Conservation (phyloP, 2,888 invertebrate genomes). For the Tetrapedia diversipes region DNA sequence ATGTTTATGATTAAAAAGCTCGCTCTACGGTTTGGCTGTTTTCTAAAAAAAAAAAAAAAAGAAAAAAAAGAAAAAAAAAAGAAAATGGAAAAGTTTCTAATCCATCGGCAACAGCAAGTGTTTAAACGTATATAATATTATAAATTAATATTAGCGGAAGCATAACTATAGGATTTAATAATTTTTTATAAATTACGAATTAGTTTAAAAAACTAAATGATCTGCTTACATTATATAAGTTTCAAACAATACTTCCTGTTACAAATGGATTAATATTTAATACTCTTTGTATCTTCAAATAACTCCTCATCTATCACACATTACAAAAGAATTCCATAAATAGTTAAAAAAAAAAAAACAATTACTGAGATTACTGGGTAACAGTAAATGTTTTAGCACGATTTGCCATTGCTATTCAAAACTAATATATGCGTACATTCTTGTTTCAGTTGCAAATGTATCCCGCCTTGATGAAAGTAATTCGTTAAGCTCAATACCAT, state of each 20-base stretch:
- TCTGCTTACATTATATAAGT: background rate
- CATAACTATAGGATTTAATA: background rate
- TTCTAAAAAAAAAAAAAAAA: no score
- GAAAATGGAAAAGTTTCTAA: background rate
- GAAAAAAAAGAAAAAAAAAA: no score
- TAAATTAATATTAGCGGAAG: background rate
- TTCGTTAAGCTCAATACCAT: conserved; percentile 26
- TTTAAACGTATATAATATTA: background rate
- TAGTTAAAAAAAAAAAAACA: conserved; percentile 15
- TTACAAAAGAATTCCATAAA: conserved; percentile 5
- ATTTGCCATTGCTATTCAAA: conserved; percentile 15
- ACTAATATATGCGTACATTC: conserved; percentile 16
- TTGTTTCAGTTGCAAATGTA: conserved; percentile 15
- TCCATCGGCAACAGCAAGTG: conserved; percentile 18
- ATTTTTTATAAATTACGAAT: background rate
- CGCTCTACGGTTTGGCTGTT: background rate
- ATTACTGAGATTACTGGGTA: conserved; percentile 8
- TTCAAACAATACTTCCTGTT: conserved; percentile 19
- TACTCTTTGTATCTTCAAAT: background rate
- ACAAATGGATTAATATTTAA: conserved; percentile 24
- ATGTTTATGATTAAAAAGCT: conserved; percentile 7
- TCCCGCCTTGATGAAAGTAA: conserved; percentile 9
- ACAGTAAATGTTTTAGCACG: background rate
- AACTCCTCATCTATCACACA: conserved; percentile 7
- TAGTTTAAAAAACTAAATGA: background rate